phyloP scores from a whole-genome alignment of 2,888 invertebrate genomes.

The Spisula solida region DNA sequence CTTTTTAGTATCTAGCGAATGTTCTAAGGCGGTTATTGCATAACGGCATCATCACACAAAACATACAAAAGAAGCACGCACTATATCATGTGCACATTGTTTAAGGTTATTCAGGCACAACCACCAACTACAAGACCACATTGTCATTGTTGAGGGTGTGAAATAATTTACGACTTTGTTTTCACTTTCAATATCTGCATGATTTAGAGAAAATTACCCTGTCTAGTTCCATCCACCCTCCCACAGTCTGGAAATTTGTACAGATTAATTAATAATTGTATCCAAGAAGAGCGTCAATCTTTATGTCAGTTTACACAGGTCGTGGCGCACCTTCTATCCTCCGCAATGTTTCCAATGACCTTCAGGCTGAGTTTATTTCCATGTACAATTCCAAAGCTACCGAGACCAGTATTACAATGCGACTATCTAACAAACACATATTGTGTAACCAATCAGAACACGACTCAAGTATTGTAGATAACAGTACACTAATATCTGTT shows the following conservation, averaged over 20 bases:
- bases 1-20: not conserved
- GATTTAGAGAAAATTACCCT: not conserved
- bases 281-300: not conserved
- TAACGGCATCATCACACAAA: too few relatives aligned
- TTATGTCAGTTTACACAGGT: not conserved
- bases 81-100: too few relatives aligned
- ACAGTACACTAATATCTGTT: not conserved
- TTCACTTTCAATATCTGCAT: not conserved
- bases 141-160: not conserved
- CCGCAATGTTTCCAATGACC: not conserved
- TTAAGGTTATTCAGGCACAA: too few relatives aligned
- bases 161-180: not conserved
- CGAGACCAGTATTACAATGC: not conserved
- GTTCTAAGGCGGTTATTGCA: too few relatives aligned
- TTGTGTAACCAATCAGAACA: slow-evolving; percentile 14
- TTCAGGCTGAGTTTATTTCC: not conserved
- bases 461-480: not conserved
- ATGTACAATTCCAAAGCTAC: not conserved
- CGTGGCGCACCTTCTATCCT: not conserved
- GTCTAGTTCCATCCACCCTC: not conserved
- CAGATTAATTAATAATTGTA: not conserved
- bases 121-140: too few relatives aligned
- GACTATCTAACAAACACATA: slow-evolving; percentile 3
- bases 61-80: too few relatives aligned
- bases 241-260: not conserved